Percentiles rank a stretch among this genome's conserved stretches.
Conservation (phyloP, 2,113 vertebrate genomes). For the Caloenas nicobarica region DNA sequence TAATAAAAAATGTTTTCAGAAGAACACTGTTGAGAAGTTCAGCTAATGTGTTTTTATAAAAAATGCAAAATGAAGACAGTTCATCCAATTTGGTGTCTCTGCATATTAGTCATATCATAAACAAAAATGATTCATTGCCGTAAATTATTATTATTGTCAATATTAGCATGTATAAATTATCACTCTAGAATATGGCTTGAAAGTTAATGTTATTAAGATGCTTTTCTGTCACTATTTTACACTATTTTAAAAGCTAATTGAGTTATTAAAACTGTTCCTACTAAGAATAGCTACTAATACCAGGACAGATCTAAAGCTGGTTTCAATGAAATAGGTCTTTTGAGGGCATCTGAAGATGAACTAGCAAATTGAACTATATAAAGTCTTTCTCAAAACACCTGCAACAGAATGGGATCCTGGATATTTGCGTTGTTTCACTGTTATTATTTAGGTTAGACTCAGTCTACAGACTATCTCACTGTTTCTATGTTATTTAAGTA, state of each 20-base stretch:
- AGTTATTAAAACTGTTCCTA: background rate
- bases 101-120: background rate
- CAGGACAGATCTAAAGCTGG: background rate
- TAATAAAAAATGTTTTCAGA: background rate
- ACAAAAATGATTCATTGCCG: background rate
- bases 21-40: background rate
- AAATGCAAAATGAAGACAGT: background rate
- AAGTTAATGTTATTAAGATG: background rate
- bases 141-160: background rate
- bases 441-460: background rate
- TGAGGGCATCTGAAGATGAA: background rate
- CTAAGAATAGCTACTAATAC: background rate
- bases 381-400: background rate
- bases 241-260: background rate
- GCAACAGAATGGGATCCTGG: background rate
- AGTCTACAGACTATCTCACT: background rate
- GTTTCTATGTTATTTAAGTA: background rate
- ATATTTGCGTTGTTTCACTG: background rate
- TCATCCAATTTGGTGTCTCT: background rate
- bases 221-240: background rate
- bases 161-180: background rate
- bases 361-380: background rate
- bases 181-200: background rate
- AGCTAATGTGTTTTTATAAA: constrained; percentile 17
- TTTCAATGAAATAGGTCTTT: background rate